Conservation (phyloP, 2,113 vertebrate genomes). For the Salvelinus fontinalis region DNA sequence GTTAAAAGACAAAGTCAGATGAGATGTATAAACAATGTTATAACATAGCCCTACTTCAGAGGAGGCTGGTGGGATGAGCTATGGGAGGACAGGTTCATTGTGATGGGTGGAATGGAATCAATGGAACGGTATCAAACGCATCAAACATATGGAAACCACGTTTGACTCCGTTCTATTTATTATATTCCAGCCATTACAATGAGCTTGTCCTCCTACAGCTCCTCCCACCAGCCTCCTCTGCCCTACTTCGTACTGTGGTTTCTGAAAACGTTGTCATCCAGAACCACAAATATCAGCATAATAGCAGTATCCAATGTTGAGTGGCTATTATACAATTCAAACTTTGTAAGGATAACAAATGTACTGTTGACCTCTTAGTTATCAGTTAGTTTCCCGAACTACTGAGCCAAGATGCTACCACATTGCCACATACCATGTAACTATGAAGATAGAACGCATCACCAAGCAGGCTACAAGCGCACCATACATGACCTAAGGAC, state of each 20-base stretch:
- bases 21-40: not conserved
- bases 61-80: no score
- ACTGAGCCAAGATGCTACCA: not conserved
- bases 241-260: not conserved
- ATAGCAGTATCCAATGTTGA: not conserved
- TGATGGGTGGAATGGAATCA: no score
- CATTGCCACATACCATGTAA: constrained; percentile 86
- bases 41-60: not conserved
- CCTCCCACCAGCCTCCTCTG: no score
- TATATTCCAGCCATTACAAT: no score
- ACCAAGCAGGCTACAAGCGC: constrained; percentile 88
- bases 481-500: constrained; percentile 93
- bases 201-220: no score
- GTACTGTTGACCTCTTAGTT: not conserved
- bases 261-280: not conserved
- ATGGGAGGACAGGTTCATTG: no score
- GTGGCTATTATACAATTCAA: not conserved
- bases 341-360: not conserved
- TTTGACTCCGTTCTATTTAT: no score
- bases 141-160: no score
- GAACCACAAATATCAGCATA: not conserved
- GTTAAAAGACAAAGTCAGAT: not conserved
- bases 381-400: not conserved
- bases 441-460: constrained; percentile 92
- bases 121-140: no score